A percentile compares a stretch with the other conserved stretches of the same genome.
These are phyloP conservation scores for Anneissia japonica DNA, from an alignment of 35 echinoderm and acorn worm species.

Conservation along the genomic window DNA sequence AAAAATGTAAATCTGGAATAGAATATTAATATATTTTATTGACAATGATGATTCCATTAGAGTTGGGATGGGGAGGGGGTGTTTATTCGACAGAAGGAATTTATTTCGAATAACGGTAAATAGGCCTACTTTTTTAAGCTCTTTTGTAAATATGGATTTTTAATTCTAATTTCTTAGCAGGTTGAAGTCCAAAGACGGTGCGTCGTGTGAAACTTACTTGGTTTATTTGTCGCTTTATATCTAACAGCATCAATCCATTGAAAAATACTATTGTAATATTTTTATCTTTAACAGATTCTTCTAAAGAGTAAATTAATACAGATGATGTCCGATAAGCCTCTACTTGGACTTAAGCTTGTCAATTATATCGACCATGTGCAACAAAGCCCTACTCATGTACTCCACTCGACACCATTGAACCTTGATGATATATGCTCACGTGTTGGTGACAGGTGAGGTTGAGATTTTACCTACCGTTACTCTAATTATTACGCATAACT, in stretches of 20 bases:
- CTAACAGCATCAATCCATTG: background rate
- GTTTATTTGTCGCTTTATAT: background rate
- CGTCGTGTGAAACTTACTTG: background rate
- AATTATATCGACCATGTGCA: background rate
- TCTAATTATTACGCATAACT: no score
- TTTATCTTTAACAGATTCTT: slow-evolving; percentile 4
- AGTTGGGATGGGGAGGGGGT: no score
- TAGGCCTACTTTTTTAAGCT: background rate
- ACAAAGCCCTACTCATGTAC: background rate
- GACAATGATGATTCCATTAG: no score
- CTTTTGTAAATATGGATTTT: background rate
- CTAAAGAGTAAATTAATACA: slow-evolving; percentile 5
- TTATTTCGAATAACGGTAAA: background rate
- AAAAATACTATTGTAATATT: background rate
- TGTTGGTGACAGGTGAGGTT: no score
- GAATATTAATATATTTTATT: no score
- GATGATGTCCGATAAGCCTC: background rate
- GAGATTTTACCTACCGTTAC: no score
- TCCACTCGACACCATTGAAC: background rate
- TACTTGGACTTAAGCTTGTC: slow-evolving; percentile 1
- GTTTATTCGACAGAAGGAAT: no score
- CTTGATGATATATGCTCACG: background rate
- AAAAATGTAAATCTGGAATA: no score
- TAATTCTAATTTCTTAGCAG: background rate
- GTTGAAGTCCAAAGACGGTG: background rate